Base-by-base conservation (phyloP, 2,888 invertebrate genomes). In the Hypomecis punctinalis region DNA sequence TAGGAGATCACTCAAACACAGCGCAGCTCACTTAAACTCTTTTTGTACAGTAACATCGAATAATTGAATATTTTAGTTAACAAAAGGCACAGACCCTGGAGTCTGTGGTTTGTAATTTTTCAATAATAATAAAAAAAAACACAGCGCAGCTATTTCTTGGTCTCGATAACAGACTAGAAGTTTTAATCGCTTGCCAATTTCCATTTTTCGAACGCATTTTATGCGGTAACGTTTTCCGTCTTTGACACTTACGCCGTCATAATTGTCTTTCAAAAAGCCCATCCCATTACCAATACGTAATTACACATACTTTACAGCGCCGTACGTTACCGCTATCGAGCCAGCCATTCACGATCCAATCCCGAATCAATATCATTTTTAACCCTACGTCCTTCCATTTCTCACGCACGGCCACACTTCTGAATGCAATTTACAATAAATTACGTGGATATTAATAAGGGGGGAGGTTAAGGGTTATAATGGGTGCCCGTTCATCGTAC, bases 351-450 rank as follows among this genome's bases (percentile, higher is more conserved):
- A 59, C 58, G 63, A 49, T 55, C 60, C 64, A 55, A 53, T 53
- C 65, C 65, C 65, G 47, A 66, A 66, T 66, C 65, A 66, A 66
- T 66, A 66, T 66, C 61, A 66, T 66, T 66, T 66, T 66, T 66
- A 66, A 66, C 65, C 61, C 57, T 48, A 48, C 48, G 57, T 61
- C 65, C 65, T 61, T 61, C 65, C 65, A 66, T 66, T 66, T 85
- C 83, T 86, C 85, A 86, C 84, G 86, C 86, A 84, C 84, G 83
- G 79, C 76, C 82, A 84, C 84, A 84, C 84, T 82, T 80, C 79
- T 86, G 83, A 90, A 91, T 91, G 92, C 90, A 92, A 93, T 92
- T 91, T 93, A 91, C 92, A 93, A 92, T 93, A 93, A 93, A 93
- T 93, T 93, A 92, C 87, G 86, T 84, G 86, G 92, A 90, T 92